Percentiles rank a stretch among this genome's conserved stretches.
Evolutionary conservation across 2,888 invertebrate genomes (phyloP).

Genomic region (Timema cristinae): DNA sequence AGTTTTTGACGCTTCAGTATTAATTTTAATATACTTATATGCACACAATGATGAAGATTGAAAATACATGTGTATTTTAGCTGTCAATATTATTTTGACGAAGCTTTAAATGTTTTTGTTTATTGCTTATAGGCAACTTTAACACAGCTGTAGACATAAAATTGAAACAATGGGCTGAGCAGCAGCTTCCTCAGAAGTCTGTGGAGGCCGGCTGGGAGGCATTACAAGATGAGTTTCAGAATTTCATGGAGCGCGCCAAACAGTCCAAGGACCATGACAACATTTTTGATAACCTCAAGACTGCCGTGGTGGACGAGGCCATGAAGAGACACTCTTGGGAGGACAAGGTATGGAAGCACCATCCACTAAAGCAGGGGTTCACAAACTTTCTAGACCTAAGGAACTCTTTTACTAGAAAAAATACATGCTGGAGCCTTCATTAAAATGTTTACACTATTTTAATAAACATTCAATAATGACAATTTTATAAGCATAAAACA

Average conservation of each 20-base stretch:
- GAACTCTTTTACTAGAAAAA: too few relatives aligned
- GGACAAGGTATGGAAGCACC: constrained; percentile 60
- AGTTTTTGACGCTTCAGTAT: too few relatives aligned
- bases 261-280: constrained; percentile 73
- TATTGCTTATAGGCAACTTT: constrained; percentile 60
- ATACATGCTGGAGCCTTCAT: too few relatives aligned
- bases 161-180: constrained; percentile 93
- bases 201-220: constrained; percentile 86
- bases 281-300: constrained; percentile 85
- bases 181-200: constrained; percentile 77
- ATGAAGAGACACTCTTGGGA: constrained; percentile 91
- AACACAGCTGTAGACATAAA: constrained; percentile 91
- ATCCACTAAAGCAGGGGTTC: too few relatives aligned
- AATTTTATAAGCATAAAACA: too few relatives aligned
- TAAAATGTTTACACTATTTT: too few relatives aligned
- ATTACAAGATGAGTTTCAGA: constrained; percentile 66
- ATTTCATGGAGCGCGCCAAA: constrained; percentile 63
- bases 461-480: too few relatives aligned
- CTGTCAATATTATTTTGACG: too few relatives aligned
- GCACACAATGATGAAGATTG: too few relatives aligned
- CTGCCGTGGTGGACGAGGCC: constrained; percentile 82
- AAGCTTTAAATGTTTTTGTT: neutral
- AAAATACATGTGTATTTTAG: too few relatives aligned
- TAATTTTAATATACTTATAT: too few relatives aligned
- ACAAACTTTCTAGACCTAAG: too few relatives aligned